phyloP scores from a whole-genome alignment of 2,797 vertebrate genomes.

The Myiotriccus ornatus region DNA sequence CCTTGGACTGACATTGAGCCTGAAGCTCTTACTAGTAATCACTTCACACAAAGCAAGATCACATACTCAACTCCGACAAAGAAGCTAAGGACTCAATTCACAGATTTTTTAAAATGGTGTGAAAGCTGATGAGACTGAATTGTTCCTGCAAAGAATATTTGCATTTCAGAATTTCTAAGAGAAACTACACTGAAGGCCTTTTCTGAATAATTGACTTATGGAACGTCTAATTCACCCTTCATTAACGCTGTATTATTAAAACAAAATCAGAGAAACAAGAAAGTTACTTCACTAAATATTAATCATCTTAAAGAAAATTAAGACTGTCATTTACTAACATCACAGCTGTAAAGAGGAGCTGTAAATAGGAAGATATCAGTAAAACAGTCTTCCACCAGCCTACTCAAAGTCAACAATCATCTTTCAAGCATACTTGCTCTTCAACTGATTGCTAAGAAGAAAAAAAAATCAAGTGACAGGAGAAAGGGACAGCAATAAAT shows the following conservation, averaged over 20 bases:
- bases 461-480: background rate
- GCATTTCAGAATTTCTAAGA: background rate
- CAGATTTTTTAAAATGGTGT: background rate
- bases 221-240: background rate
- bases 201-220: background rate
- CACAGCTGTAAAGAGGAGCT: background rate
- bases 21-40: constrained; percentile 63
- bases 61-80: constrained; percentile 29
- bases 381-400: background rate
- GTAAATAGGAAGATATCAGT: background rate
- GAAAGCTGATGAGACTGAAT: constrained; percentile 15
- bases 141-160: constrained; percentile 10
- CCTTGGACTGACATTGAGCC: constrained; percentile 61
- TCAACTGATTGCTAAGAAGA: background rate
- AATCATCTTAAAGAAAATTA: background rate
- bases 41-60: constrained; percentile 60
- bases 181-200: background rate
- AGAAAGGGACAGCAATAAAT: background rate
- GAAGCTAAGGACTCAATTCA: constrained; percentile 28
- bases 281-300: background rate
- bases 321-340: background rate
- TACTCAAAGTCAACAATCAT: background rate
- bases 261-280: background rate
- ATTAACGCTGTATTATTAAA: background rate
- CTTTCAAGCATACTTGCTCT: background rate